phyloP scores from a whole-genome alignment of 92 coral and sea anemone genomes.

The Phymanthus crucifer region DNA sequence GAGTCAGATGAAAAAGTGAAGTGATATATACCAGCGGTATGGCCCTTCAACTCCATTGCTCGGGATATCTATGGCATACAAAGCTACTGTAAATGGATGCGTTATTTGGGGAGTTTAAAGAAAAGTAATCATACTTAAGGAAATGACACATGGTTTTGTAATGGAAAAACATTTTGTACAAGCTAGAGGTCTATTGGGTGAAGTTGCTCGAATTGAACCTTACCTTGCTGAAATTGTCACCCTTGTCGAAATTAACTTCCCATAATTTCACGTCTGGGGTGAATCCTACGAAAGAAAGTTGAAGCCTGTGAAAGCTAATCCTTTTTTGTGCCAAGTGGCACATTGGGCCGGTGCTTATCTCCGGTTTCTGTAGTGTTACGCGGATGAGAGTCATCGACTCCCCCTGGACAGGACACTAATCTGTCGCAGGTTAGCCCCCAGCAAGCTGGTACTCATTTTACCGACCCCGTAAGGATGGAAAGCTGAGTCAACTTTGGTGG shows the following conservation, averaged over 20 bases:
- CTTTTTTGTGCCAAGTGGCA: no score
- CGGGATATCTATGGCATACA: constrained; percentile 73
- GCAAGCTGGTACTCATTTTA: no score
- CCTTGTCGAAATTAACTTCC: constrained; percentile 87
- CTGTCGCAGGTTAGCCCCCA: no score
- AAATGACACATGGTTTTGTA: neutral
- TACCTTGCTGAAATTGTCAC: constrained; percentile 84
- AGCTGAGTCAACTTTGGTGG: no score
- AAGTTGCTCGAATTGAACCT: no score
- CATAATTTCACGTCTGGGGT: constrained; percentile 98
- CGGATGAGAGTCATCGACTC: no score
- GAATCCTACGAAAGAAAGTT: constrained; percentile 53
- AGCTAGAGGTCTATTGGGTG: neutral
- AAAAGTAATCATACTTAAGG: neutral
- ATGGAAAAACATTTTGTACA: neutral
- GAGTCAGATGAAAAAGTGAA: constrained; percentile 94
- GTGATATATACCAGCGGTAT: constrained; percentile 94
- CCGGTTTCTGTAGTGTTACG: no score
- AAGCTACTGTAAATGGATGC: neutral
- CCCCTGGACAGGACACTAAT: no score
- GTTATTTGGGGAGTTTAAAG: neutral
- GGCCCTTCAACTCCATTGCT: constrained; percentile 98
- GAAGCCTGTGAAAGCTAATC: no score
- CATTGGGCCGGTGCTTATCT: no score
- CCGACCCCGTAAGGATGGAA: no score